Evolutionary conservation across 2,113 vertebrate species (phyloP).

Genomic region (Cyphomyrus discorhynchus): DNA sequence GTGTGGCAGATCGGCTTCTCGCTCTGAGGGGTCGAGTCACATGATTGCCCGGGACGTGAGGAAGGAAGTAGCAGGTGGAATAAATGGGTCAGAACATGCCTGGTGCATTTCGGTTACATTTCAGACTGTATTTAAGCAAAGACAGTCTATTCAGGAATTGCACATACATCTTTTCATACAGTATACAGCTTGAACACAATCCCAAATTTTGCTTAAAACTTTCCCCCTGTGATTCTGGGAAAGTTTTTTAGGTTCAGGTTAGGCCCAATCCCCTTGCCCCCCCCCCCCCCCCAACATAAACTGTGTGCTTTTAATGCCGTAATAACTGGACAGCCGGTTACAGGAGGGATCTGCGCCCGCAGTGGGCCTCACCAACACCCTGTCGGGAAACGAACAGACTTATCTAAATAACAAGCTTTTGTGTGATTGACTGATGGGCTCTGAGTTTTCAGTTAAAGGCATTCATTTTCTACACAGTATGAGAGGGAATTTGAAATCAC

Average conservation of each 20-base stretch:
- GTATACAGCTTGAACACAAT: neutral
- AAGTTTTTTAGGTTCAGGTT: neutral
- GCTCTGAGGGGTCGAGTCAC: neutral
- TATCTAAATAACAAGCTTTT: neutral
- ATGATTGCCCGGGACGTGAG: neutral
- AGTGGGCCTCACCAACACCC: neutral
- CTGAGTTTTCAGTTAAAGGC: neutral
- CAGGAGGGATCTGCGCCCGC: neutral
- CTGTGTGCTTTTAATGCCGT: neutral
- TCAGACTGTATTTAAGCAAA: neutral
- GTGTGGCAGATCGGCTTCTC: neutral
- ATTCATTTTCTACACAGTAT: neutral
- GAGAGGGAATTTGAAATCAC: neutral
- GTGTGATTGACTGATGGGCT: neutral
- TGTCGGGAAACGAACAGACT: neutral
- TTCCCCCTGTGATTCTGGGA: neutral
- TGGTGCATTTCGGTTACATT: neutral
- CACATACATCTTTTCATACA: neutral
- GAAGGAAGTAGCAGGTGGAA: neutral
- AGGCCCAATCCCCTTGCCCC: no score
- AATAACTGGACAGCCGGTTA: neutral
- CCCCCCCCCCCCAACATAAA: neutral
- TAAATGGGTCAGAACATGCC: neutral
- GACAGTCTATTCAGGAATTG: neutral
- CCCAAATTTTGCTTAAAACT: neutral